phyloP scores from a whole-genome alignment of 2,797 vertebrate species.

The Hippocampus kuda region DNA sequence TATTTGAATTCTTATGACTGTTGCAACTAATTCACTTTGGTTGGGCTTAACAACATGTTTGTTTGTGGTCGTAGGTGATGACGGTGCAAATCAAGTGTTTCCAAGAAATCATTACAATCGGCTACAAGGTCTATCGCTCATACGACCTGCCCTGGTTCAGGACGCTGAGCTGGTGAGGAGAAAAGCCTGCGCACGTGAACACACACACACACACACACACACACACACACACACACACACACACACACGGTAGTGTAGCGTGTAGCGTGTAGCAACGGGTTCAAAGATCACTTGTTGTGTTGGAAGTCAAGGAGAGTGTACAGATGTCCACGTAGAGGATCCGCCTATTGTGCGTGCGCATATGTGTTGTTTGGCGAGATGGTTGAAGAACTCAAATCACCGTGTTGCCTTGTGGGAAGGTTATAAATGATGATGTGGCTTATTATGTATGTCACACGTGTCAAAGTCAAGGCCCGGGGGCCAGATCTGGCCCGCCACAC shows the following conservation, averaged over 20 bases:
- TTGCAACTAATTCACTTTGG: neutral
- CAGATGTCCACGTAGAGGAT: neutral
- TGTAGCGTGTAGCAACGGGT: conserved; percentile 26
- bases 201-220: conserved; percentile 4
- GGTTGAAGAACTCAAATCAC: neutral
- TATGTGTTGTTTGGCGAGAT: neutral
- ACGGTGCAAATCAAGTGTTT: conserved; percentile 94
- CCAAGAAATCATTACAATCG: conserved; percentile 96
- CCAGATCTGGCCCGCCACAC: too few species aligned
- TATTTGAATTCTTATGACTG: too few species aligned
- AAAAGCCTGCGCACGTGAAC: neutral
- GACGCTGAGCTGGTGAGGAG: conserved; percentile 87
- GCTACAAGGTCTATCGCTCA: conserved; percentile 91
- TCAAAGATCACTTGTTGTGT: conserved; percentile 61
- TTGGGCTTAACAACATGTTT: neutral
- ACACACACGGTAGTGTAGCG: conserved; percentile 6
- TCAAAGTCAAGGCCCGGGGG: too few species aligned
- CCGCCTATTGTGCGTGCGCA: neutral
- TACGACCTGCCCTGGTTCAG: conserved; percentile 96
- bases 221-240: conserved; percentile 4
- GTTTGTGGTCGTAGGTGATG: conserved; percentile 73
- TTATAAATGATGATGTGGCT: neutral
- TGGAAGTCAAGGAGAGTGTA: conserved; percentile 46
- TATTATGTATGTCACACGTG: too few species aligned
- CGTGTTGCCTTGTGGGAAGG: neutral